Base-by-base conservation (phyloP, 2,888 invertebrate genomes). In the Rhagophthalmus giganteus region DNA sequence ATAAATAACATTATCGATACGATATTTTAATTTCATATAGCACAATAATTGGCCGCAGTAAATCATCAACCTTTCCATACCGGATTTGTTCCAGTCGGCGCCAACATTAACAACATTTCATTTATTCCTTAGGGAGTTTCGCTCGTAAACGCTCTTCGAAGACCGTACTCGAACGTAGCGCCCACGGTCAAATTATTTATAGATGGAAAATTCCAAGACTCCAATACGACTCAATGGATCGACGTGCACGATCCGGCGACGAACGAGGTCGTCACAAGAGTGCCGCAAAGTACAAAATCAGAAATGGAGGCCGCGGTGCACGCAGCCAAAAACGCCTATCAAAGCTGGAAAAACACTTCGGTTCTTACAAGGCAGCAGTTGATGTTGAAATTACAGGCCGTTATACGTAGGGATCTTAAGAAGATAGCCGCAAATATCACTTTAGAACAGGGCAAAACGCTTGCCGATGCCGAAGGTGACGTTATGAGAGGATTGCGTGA, bases 391-490 rank as follows among this genome's bases (percentile, higher is more conserved):
- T 80, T 86, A 60, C 94, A 94, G 68, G 86, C 88, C 16, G 80
- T 94, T 20, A 86, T 97, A 64, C 86, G 90, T 70, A 83, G 87
- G 37, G 94, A 97, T 71, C 87, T 94, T 81, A 86, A 88, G 76
- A 87, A 88, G 70, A 74, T 99, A 60, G 96, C 98, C 0, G 86
- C 87, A 57, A 93, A 87, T 73, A 91, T 99, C 54, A 98, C 98
- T 1, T 77, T 82, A 62, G 99, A 99, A 72, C 98, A 99, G 76
- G 99, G 99, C 44, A 99, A 99, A 74, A 99, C 99, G 0, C 78
- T 94, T 57, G 85, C 87, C 7, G 99, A 99, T 78, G 98, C 99
- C 0, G 96, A 98, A 73, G 99, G 99, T 26, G 99, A 99, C 77
- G 97, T 99, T 1, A 82, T 94, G 51, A 83, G 99, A 71, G 99